Evolutionary conservation across 2,113 vertebrate genomes (phyloP), one percentile per base, ranked within the genome.

Genomic region (Nothocercus nigrocapillus): DNA sequence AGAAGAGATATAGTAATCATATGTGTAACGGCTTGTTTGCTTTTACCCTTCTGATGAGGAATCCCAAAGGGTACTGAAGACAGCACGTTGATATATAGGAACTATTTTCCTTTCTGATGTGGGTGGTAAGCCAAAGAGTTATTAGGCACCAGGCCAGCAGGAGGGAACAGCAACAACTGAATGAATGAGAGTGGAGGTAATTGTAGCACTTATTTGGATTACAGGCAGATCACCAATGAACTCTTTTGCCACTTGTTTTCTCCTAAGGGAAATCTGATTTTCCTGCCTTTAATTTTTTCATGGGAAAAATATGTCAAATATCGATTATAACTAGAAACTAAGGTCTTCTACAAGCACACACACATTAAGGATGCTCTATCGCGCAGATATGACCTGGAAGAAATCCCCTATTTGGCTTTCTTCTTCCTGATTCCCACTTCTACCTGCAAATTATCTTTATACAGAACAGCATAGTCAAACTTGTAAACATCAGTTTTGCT

Each of bases 121-220:
- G 80, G 66, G 40, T 66, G 82, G 61, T 10, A 80, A 94, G 63
- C 40, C 88, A 89, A 67, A 42, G 69, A 77, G 36, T 69, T 83
- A 22, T 73, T 44, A 49, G 96, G 89, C 85, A 89, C 3, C 11
- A 63, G 45, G 72, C 87, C 92, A 93, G 61, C 40, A 28, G 59
- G 53, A 89, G 47, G 85, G 82, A 90, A 70, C 22, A 15, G 77
- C 76, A 77, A 94, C 59, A 82, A 66, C 84, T 40, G 47, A 90
- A 94, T 80, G 81, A 94, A 72, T n/a, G 78, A 63, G 54, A 88
- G 62, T 0, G 58, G 63, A 91, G 82, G 85, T 85, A 96, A 96
- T 85, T 73, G 53, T 81, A 93, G 69, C 90, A 94, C 90, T 95
- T 94, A 86, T 13, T 95, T 85, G 78, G 22, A 96, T 95, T 89